Percentiles rank a stretch among this genome's conserved stretches.
Evolutionary conservation across 2,113 vertebrate species (phyloP).

Genomic region (Apeltes quadracus): DNA sequence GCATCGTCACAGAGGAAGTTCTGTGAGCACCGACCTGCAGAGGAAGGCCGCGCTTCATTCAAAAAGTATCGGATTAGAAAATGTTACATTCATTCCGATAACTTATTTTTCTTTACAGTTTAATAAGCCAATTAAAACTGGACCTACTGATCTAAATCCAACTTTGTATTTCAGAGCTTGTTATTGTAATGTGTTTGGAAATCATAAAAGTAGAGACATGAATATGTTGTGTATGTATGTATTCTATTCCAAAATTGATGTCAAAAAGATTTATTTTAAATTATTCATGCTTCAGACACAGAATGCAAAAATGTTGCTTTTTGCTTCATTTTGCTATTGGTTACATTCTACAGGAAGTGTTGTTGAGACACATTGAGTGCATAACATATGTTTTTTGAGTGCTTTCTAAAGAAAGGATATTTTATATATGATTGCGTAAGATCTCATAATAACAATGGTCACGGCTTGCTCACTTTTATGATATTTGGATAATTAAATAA

Average conservation of each 20-base stretch:
- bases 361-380: too few relatives aligned
- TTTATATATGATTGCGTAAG: not conserved
- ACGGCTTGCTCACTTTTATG: not conserved
- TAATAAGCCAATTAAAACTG: not conserved
- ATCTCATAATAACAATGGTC: not conserved
- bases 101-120: not conserved
- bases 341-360: not conserved
- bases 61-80: not conserved
- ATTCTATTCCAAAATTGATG: not conserved
- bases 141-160: not conserved
- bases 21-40: not conserved
- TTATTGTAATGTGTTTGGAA: constrained; percentile 1
- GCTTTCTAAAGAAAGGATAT: not conserved
- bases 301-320: not conserved
- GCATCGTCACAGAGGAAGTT: constrained; percentile 14
- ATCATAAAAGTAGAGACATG: not conserved
- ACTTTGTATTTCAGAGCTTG: not conserved
- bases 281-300: not conserved
- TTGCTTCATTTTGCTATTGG: too few relatives aligned
- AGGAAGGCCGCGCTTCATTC: not conserved
- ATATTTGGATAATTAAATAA: not conserved
- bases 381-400: too few relatives aligned
- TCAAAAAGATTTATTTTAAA: not conserved
- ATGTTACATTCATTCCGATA: not conserved
- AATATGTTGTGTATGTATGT: not conserved